Evolutionary conservation across 2,888 invertebrate genomes (phyloP), one percentile per base, ranked within the genome.

Genomic region (Capitulum mitella): DNA sequence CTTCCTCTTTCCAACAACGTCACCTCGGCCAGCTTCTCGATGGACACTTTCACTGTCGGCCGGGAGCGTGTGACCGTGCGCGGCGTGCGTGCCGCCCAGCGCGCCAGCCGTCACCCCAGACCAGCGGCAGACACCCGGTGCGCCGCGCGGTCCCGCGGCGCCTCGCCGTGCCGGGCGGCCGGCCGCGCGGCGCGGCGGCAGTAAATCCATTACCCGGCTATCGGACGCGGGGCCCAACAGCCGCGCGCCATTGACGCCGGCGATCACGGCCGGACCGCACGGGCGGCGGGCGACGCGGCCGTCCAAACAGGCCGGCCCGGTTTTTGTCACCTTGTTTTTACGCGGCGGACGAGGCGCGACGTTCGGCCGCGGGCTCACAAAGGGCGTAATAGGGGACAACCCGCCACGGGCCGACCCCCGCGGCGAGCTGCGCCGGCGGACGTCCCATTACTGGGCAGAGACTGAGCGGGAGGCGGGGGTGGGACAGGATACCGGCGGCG

Each of bases 271-370:
- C 54, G 54, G 26, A 26, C 54, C 58, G 29, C 58, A 29, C 58
- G n/a, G 29, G 8, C n/a, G n/a, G 29, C 58, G 58, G 10, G n/a
- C 58, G 58, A 58, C 58, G 10, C 26, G 58, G 8, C 58, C 5
- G n/a, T 12, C 58, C 29, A 58, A 58, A 58, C 58, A 58, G n/a
- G 58, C 58, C 10, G n/a, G 3, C n/a, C 58, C n/a, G 58, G n/a
- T 58, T 58, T 58, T 58, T 58, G 58, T 58, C 58, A 58, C 58
- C 58, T 58, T 58, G 58, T 58, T 58, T 58, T 58, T n/a, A 29
- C 10, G 26, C 26, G 54, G 22, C 26, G 26, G 54, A 6, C 19
- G 26, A 22, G 54, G 54, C 54, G 26, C 54, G 54, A 8, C 26
- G 54, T 22, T 54, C 54, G n/a, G n/a, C 43, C 43, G 43, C 43